Percentiles rank a stretch among this genome's conserved stretches.
phyloP scores from a whole-genome alignment of 2,797 vertebrate genomes.

The Amazona ochrocephala region DNA sequence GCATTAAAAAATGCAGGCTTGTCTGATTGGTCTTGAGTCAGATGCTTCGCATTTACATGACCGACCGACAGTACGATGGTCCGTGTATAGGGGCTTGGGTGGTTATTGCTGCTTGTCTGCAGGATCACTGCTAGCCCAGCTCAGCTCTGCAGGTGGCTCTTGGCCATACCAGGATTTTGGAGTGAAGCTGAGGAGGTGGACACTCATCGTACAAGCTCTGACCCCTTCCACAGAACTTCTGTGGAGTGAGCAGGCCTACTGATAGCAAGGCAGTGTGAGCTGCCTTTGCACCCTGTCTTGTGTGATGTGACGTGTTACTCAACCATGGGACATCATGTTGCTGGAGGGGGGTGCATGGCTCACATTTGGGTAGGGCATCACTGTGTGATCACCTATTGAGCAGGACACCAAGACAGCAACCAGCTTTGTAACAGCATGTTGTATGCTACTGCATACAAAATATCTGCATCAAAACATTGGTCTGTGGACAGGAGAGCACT shows the following conservation, averaged over 20 bases:
- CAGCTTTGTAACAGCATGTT: background rate
- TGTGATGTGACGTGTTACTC: background rate
- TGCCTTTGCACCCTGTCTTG: background rate
- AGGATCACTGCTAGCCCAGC: background rate
- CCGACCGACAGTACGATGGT: background rate
- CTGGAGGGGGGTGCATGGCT: background rate
- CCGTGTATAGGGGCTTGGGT: background rate
- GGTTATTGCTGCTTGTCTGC: background rate
- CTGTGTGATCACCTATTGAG: background rate
- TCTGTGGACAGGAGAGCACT: background rate
- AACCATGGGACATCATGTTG: fast-evolving
- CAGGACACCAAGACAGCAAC: background rate
- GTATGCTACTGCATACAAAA: fast-evolving
- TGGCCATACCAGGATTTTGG: background rate
- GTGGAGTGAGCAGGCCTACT: background rate
- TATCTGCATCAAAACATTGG: fast-evolving
- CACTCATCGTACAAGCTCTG: background rate
- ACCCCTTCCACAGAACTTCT: background rate
- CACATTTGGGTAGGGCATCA: background rate
- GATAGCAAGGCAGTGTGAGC: background rate
- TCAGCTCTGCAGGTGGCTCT: background rate
- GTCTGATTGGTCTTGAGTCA: background rate
- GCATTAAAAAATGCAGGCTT: background rate
- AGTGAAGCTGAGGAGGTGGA: background rate
- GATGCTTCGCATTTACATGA: background rate